Conservation (phyloP, 2,113 vertebrate genomes). For the Emydocephalus ijimae region DNA sequence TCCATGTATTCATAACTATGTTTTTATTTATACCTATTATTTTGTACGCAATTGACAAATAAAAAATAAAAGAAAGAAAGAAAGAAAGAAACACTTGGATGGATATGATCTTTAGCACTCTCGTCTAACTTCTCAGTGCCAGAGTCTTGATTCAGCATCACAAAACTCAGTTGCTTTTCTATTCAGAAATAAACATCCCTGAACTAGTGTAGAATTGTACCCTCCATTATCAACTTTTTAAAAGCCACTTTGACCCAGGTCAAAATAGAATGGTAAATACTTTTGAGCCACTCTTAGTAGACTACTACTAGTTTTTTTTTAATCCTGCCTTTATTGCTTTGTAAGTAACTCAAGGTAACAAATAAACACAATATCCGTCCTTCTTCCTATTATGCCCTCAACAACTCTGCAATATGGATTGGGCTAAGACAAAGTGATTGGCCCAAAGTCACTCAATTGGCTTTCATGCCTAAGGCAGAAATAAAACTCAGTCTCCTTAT, state of each 20-base stretch:
- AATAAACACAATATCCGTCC: background rate
- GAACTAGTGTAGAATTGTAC: background rate
- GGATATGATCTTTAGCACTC: background rate
- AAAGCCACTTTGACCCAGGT: no score
- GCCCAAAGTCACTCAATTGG: background rate
- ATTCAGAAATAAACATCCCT: background rate
- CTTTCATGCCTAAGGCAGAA: background rate
- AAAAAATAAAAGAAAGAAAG: no score
- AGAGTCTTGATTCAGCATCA: background rate
- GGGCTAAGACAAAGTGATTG: background rate
- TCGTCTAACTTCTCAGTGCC: background rate
- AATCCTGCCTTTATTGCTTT: background rate
- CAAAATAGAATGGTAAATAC: background rate
- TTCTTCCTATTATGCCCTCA: background rate
- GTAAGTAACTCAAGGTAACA: background rate
- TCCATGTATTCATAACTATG: no score
- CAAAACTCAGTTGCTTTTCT: background rate
- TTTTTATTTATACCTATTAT: no score
- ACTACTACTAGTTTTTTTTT: background rate
- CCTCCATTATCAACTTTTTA: no score
- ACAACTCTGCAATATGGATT: background rate
- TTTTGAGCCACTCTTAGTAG: accelerated
- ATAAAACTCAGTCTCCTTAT: background rate
- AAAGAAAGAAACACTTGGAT: background rate
- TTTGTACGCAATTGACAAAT: no score